These are phyloP conservation scores for Xylocopa sonorina DNA, from an alignment of 1,140 invertebrate species.

Conservation along the genomic window DNA sequence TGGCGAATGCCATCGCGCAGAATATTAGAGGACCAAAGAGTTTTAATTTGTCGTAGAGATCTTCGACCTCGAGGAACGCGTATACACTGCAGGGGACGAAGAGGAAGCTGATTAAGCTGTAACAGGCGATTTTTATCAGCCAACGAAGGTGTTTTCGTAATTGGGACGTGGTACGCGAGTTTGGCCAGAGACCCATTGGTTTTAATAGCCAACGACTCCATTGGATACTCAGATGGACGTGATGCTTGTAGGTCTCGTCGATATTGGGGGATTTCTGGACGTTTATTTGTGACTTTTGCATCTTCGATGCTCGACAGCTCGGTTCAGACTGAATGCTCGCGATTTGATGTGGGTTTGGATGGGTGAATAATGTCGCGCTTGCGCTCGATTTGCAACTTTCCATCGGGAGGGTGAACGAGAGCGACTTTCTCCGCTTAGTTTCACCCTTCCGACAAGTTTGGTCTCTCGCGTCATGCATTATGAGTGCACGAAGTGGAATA, in stretches of 20 bases:
- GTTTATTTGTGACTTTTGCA: neutral
- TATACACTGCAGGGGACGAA: slow-evolving; percentile 26
- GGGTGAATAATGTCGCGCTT: slow-evolving; percentile 3
- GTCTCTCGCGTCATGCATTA: slow-evolving; percentile 1
- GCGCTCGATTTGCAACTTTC: neutral
- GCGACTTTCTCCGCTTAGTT: neutral
- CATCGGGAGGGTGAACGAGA: neutral
- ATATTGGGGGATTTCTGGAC: neutral
- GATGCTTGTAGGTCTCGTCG: neutral
- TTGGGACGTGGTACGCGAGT: neutral
- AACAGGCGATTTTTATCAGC: slow-evolving; percentile 21
- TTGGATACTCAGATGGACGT: slow-evolving; percentile 45
- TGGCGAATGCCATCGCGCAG: slow-evolving; percentile 68
- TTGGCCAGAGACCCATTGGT: slow-evolving; percentile 57
- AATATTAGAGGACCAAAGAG: slow-evolving; percentile 72
- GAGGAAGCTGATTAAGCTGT: slow-evolving; percentile 39
- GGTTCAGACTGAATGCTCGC: neutral
- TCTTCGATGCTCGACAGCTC: neutral
- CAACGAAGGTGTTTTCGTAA: neutral
- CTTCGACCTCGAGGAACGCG: slow-evolving; percentile 58
- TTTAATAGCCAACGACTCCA: slow-evolving; percentile 55
- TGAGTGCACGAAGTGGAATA: neutral
- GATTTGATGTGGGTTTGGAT: neutral
- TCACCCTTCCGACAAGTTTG: neutral
- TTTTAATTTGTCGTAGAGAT: slow-evolving; percentile 63